Evolutionary conservation across 2,888 invertebrate genomes (phyloP), one percentile per base, ranked within the genome.

Genomic region (Rhorus exstirpatorius): DNA sequence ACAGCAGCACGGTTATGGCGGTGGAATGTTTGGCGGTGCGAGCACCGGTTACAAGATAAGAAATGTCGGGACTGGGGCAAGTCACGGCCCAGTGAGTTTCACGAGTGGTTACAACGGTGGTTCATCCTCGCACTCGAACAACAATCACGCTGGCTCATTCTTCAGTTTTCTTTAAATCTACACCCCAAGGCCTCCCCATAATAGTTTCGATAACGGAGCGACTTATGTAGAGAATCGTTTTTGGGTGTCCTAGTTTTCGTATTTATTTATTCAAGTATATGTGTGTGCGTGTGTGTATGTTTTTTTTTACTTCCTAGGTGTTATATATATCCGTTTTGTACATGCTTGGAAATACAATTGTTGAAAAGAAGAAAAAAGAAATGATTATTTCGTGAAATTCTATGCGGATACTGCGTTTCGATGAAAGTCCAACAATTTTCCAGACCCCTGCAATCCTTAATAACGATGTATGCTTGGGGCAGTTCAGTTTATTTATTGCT

Each of bases 21-120:
- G 77, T 46, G 74, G 82, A 51, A 81, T 83, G 70, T 86, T 72
- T 78, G 74, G 81, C 4, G 77, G 71, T 2, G 41, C 77, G 12
- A 63, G 17, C 19, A 77, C 79, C 8, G 79, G 86, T 72, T 89
- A 90, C 63, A 91, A 90, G 67, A 87, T 85, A 6, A 88, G 87
- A 70, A 86, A 82, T 31, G 67, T 80, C 0, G 84, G 85, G 19
- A 88, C 87, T 35, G 81, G 87, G 21, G 79, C 87, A 1, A 79
- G 87, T 51, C 83, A 89, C 60, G 79, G 82, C 17, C 87, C 74
- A 80, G 78, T 77, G 3, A 80, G 84, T 31, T 84, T 84, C n/a
- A 79, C 84, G 14, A 80, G 79, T 38, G 86, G 77, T 68, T 87
- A 88, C 49, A 81, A 87, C 61, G 86, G 81, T 26, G 83, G 80